phyloP scores from a whole-genome alignment of 2,888 invertebrate species.

The Cloeon dipterum region DNA sequence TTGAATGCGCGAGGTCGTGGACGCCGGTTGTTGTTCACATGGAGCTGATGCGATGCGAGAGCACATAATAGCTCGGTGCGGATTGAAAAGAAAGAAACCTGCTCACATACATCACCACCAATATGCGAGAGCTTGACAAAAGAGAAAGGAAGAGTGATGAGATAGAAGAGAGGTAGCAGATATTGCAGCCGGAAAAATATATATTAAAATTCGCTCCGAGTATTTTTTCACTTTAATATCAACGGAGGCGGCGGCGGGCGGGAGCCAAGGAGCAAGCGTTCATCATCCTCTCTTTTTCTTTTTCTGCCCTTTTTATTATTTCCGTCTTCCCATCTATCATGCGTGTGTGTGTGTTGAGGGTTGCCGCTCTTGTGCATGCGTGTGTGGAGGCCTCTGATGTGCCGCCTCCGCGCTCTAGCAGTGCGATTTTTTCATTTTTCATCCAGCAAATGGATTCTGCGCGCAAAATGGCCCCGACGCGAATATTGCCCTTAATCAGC shows the following conservation, averaged over 20 bases:
- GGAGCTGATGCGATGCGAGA: too few relatives aligned
- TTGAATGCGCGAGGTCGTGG: too few relatives aligned
- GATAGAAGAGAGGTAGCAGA: background rate
- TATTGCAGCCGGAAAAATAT: background rate
- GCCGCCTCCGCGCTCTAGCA: too few relatives aligned
- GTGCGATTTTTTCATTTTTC: constrained; percentile 1
- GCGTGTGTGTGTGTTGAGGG: background rate
- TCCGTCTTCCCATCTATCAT: background rate
- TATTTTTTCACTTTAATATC: constrained; percentile 1
- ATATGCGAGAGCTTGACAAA: too few relatives aligned
- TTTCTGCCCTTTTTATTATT: background rate
- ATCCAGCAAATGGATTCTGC: background rate
- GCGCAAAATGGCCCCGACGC: too few relatives aligned
- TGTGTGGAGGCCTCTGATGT: constrained; percentile 1
- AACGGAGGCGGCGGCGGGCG: background rate
- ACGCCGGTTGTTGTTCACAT: too few relatives aligned
- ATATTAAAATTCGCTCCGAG: constrained; percentile 1
- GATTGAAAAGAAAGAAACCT: too few relatives aligned
- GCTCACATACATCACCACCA: too few relatives aligned
- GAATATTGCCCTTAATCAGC: too few relatives aligned
- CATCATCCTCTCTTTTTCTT: background rate
- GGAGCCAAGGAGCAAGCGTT: too few relatives aligned
- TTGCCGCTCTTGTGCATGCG: too few relatives aligned
- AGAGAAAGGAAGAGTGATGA: background rate
- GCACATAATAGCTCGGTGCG: too few relatives aligned